A percentile compares a stretch with the other conserved stretches of the same genome.
Conservation (phyloP, 2,888 invertebrate species). For the Priocnemis perturbator region DNA sequence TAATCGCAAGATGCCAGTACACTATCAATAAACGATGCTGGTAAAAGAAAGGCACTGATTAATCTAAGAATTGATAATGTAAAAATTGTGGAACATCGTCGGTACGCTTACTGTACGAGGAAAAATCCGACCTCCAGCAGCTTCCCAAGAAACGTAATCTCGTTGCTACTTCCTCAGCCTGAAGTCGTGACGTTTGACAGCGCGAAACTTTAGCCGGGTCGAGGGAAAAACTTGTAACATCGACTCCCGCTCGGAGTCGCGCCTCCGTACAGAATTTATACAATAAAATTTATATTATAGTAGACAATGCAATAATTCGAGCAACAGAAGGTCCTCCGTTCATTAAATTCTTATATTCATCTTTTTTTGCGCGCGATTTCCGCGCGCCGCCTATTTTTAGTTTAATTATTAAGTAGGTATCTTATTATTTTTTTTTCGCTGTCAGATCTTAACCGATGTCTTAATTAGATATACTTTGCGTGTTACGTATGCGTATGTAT, state of each 20-base stretch:
- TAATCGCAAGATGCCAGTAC: too few species aligned
- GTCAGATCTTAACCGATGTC: constrained; percentile 66
- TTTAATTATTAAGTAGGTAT: constrained; percentile 56
- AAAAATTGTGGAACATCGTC: background rate
- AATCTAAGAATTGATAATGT: too few species aligned
- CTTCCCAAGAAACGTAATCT: too few species aligned
- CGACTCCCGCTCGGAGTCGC: constrained; percentile 63
- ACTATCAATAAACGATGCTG: too few species aligned
- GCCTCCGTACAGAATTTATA: constrained; percentile 68
- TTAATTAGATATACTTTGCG: constrained; percentile 59
- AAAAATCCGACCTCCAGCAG: too few species aligned
- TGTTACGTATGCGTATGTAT: constrained; percentile 8
- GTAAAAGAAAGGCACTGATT: too few species aligned
- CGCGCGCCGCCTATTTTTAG: constrained; percentile 21
- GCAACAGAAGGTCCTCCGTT: constrained; percentile 66
- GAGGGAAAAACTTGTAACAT: constrained; percentile 39
- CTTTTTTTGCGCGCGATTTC: constrained; percentile 13
- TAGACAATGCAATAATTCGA: constrained; percentile 68
- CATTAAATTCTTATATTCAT: constrained; percentile 47
- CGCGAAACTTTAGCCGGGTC: constrained; percentile 1
- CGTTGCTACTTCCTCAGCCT: too few species aligned
- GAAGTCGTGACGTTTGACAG: background rate
- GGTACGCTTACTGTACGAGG: too few species aligned
- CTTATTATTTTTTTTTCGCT: constrained; percentile 59
- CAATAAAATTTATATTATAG: constrained; percentile 70